Evolutionary conservation across 2,888 invertebrate genomes (phyloP), one percentile per base, ranked within the genome.

Genomic region (Ctena decussata): DNA sequence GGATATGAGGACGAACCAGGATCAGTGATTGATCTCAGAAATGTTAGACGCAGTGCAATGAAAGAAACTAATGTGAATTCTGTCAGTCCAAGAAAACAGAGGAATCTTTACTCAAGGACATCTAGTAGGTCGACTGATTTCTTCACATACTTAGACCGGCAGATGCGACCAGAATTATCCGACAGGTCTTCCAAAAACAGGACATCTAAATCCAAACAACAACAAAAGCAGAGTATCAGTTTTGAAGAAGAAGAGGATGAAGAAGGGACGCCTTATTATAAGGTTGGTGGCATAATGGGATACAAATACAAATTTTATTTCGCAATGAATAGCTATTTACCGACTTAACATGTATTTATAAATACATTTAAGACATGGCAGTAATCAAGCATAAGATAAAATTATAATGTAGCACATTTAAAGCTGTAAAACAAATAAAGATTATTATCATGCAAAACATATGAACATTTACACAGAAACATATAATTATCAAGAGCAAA

Each of bases 61-160:
- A 15, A 24, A 11, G 49, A 73, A 30, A 2, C 30, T 15, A 24
- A 37, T 15, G 27, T 21, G 8, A 39, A 57, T 1, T 27, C n/a
- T 11, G 15, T 27, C 8, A 57, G 27, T 15, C 83, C 86, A 1
- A 53, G 86, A 32, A 83, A 81, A 78, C 86, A 86, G 30, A 69
- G 80, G 30, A 73, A 80, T 37, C 39, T 53, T 30, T 37, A 44
- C 24, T 57, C 57, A 27, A 24, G 57, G 6, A 27, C 57, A n/a
- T 88, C 85, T 21, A 82, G 77, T n/a, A 79, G 70, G 44, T 60
- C 85, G 49, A 78, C 57, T 49, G 88, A 88, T 79, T 88, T 88
- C 70, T 88, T 88, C 49, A 70, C 73, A 18, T 84, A 81, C 49
- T 74, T 88, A 41, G 88, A 88, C 46, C 70, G 76, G 49, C 88